Conservation (phyloP, 1,140 invertebrate species). For the Gonioctena quinquepunctata region DNA sequence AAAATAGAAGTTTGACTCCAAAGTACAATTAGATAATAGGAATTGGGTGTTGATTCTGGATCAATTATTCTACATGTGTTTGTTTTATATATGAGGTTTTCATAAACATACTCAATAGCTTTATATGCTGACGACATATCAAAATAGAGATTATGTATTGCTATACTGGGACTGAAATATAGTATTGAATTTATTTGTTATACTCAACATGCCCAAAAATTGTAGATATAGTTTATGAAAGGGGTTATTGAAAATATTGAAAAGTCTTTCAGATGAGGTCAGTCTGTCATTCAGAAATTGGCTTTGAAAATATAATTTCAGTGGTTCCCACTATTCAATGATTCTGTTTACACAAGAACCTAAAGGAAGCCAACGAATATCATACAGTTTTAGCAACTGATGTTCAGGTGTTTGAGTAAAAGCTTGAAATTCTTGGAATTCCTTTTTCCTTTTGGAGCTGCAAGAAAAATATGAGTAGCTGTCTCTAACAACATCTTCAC, state of each 20-base stretch:
- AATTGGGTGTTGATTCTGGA: conserved; percentile 24
- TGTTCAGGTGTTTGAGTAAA: neutral
- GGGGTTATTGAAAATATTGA: conserved; percentile 23
- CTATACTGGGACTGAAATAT: conserved; percentile 39
- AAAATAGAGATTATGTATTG: conserved; percentile 29
- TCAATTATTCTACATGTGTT: conserved; percentile 22
- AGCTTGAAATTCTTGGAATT: neutral
- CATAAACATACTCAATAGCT: conserved; percentile 33
- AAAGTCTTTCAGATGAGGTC: conserved; percentile 19
- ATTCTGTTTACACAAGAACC: conserved; percentile 33
- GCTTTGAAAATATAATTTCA: conserved; percentile 29
- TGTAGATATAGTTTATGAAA: conserved; percentile 15
- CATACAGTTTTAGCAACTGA: conserved; percentile 28
- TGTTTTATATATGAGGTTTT: conserved; percentile 32
- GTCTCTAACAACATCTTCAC: conserved; percentile 43
- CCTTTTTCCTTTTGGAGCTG: neutral
- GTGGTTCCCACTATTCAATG: conserved; percentile 33
- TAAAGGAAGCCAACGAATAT: conserved; percentile 46
- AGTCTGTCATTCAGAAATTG: conserved; percentile 19
- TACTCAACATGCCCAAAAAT: conserved; percentile 33
- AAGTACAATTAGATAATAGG: conserved; percentile 33
- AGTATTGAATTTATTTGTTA: conserved; percentile 34
- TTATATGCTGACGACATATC: conserved; percentile 27
- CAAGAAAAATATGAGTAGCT: conserved; percentile 42
- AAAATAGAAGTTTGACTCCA: conserved; percentile 22